Evolutionary conservation across 2,888 invertebrate genomes (phyloP), one percentile per base, ranked within the genome.

Genomic region (Ptychoptera contaminata): DNA sequence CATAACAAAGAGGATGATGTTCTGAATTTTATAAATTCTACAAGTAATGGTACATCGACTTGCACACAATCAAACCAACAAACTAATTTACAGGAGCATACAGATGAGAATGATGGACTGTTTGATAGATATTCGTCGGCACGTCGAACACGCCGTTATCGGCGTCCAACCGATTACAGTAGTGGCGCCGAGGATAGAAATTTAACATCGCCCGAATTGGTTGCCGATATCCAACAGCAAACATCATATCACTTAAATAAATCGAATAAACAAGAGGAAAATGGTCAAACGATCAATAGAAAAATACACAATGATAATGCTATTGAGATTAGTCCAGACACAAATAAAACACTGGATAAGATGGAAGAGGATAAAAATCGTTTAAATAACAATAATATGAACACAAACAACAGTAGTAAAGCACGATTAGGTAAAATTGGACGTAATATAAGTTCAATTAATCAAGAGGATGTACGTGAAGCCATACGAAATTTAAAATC

Each of bases 101-200:
- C 23, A 4, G 8, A 30, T 30, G 40, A 15, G 5, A 40, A 40
- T 1, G 79, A 78, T 56, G 85, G 85, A 2, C 82, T 85, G 53
- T 91, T 91, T 51, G 87, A 91, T 58, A 71, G 91, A 52, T 84
- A 82, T 56, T 85, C 88, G 1, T 77, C 83, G 4, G 76, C 85
- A 0, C 71, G 91, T 52, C 70, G 87, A 52, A 91, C 90, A 1
- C 72, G 88, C 47, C 69, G 90, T 37, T 87, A 86, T 55, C 85
- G 85, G 54, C 68, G 77, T 31, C 72, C 70, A 40, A 69, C 75
- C 11, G 76, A 79, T 54, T 65, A 69, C 8, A 72, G 71, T 56
- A 71, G 71, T 16, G 71, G 70, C 9, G 72, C 73, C 51, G 73
- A 76, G 52, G 72, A 74, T 12, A 62, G 69, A 2, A 68, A 69